phyloP scores from a whole-genome alignment of 2,113 vertebrate species.

The Bubo blakistoni region DNA sequence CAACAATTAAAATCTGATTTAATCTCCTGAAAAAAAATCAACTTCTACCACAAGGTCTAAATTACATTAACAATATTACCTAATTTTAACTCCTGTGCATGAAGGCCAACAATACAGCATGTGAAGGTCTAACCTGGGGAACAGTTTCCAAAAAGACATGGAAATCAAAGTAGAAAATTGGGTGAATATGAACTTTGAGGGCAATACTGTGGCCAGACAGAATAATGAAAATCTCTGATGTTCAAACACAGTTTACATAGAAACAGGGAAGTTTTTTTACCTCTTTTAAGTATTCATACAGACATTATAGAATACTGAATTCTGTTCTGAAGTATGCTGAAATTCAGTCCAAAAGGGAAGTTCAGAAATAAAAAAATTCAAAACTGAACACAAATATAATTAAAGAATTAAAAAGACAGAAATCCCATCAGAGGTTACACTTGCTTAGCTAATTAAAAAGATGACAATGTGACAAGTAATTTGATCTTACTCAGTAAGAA shows the following conservation, averaged over 20 bases:
- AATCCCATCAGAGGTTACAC: not conserved
- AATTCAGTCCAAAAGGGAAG: not conserved
- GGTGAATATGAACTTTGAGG: not conserved
- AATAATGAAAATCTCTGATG: conserved; percentile 3
- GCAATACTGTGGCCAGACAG: not conserved
- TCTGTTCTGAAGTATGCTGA: not conserved
- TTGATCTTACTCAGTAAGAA: not conserved
- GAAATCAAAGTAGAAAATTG: not conserved
- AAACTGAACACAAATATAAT: not conserved
- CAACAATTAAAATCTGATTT: not conserved
- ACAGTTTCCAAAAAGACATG: not conserved
- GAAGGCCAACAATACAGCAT: not conserved
- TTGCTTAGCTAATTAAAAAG: not conserved
- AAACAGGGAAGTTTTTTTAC: conserved; percentile 13
- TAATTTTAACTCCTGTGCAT: not conserved
- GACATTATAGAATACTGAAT: not conserved
- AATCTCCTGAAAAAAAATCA: not conserved
- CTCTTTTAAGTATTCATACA: not conserved
- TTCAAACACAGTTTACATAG: not conserved
- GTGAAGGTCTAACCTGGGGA: not conserved
- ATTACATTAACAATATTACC: not conserved
- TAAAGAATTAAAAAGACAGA: not conserved
- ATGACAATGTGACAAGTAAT: not conserved
- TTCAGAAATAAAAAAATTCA: not conserved
- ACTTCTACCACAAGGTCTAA: not conserved